Conservation (phyloP, 2,797 vertebrate genomes). For the Spinibarbus caldwelli region DNA sequence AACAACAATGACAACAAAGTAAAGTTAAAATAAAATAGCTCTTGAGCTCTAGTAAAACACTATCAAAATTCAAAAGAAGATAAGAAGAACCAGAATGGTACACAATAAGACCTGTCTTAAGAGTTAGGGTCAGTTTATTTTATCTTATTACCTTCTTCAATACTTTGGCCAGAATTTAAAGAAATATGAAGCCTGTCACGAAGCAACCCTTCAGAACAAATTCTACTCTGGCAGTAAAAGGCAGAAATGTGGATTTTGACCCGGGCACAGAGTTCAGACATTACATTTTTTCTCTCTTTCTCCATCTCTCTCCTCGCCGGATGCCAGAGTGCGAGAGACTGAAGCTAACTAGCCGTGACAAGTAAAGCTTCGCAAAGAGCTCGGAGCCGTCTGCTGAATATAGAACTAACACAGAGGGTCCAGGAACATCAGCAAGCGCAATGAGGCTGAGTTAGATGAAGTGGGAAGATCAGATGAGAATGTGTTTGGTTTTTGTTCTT, state of each 20-base stretch:
- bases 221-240: slow-evolving; percentile 6
- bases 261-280: slow-evolving; percentile 11
- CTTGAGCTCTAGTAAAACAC: neutral
- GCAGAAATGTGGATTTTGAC: slow-evolving; percentile 39
- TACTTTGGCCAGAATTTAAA: neutral
- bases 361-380: slow-evolving; percentile 23
- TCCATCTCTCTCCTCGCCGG: slow-evolving; percentile 23
- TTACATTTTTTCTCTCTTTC: slow-evolving; percentile 7
- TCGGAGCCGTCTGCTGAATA: slow-evolving; percentile 38
- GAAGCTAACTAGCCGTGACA: slow-evolving; percentile 47
- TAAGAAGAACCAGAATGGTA: neutral
- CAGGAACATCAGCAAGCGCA: slow-evolving; percentile 24
- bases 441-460: slow-evolving; percentile 20
- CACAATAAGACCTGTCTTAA: neutral
- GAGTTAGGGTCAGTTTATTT: neutral
- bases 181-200: neutral
- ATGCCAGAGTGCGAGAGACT: slow-evolving; percentile 22
- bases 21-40: neutral
- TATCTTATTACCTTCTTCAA: neutral
- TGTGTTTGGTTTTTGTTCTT: neutral
- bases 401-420: slow-evolving; percentile 40
- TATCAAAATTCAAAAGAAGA: neutral
- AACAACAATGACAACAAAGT: neutral
- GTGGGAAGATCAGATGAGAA: slow-evolving; percentile 1
- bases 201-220: slow-evolving; percentile 15